These are phyloP conservation scores for Eumerus sabulonum DNA, from an alignment of 2,888 invertebrate genomes.

Conservation along the genomic window DNA sequence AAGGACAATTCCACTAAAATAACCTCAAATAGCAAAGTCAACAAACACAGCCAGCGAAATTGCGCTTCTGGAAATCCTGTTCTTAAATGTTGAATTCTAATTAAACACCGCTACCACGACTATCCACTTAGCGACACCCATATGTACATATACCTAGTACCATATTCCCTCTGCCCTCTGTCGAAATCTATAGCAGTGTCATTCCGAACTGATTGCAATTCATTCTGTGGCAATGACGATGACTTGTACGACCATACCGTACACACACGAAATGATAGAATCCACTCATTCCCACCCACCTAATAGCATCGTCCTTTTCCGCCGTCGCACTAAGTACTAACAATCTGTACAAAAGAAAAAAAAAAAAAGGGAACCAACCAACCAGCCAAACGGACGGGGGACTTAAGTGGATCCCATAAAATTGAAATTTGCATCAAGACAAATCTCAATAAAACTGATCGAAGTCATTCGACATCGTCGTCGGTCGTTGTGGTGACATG, in stretches of 20 bases:
- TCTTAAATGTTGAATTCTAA: slow-evolving; percentile 26
- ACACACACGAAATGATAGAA: slow-evolving; percentile 53
- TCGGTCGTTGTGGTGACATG: slow-evolving; percentile 6
- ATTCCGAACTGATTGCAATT: slow-evolving; percentile 59
- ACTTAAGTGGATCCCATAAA: slow-evolving; percentile 68
- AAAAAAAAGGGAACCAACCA: slow-evolving; percentile 56
- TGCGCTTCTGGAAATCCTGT: too few species aligned
- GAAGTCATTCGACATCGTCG: slow-evolving; percentile 52
- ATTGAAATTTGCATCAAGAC: slow-evolving; percentile 68
- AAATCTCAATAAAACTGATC: slow-evolving; percentile 69
- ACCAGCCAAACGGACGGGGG: slow-evolving; percentile 55
- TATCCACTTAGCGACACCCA: slow-evolving; percentile 13
- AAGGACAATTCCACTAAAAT: too few species aligned
- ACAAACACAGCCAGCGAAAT: too few species aligned
- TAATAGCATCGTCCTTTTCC: too few species aligned
- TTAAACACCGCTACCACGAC: slow-evolving; percentile 24
- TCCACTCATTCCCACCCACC: slow-evolving; percentile 32
- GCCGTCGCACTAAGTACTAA: too few species aligned
- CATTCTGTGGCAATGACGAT: slow-evolving; percentile 7
- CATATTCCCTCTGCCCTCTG: not conserved
- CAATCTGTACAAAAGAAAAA: too few species aligned
- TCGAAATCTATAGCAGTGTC: slow-evolving; percentile 8
- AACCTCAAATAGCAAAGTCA: too few species aligned
- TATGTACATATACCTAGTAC: not conserved
- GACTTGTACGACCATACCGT: slow-evolving; percentile 33